phyloP scores from a whole-genome alignment of 2,113 vertebrate species.

The Pardalotus punctatus region DNA sequence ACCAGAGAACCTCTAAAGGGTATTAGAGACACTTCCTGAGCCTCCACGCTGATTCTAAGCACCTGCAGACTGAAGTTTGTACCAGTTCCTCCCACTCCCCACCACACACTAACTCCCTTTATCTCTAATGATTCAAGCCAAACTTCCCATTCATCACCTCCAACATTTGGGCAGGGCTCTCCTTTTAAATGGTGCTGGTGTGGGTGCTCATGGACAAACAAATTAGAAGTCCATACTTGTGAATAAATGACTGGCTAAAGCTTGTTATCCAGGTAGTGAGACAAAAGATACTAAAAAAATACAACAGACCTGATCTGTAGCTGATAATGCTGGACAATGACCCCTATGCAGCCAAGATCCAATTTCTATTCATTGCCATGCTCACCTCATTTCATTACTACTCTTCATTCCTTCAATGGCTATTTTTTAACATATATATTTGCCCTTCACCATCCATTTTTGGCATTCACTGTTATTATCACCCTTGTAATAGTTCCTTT shows the following conservation, averaged over 20 bases:
- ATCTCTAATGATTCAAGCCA: background rate
- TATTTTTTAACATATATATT: background rate
- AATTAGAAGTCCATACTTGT: background rate
- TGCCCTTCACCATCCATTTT: background rate
- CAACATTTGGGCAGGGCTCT: background rate
- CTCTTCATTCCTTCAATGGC: background rate
- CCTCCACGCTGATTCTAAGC: background rate
- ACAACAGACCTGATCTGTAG: background rate
- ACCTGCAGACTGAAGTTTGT: background rate
- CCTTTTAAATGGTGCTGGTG: background rate
- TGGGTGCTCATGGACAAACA: background rate
- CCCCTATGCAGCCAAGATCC: background rate
- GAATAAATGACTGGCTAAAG: background rate
- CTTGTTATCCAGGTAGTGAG: background rate
- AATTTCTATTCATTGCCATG: background rate
- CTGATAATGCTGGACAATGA: background rate
- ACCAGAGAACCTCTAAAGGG: background rate
- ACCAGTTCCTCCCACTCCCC: background rate
- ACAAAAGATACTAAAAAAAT: background rate
- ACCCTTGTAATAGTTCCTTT: background rate
- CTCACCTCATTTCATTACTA: background rate
- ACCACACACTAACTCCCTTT: background rate
- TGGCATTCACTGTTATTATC: background rate
- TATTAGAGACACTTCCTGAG: conserved; percentile 25
- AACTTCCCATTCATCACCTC: background rate